Conservation (phyloP, 2,113 vertebrate genomes). For the Glareola pratincola region DNA sequence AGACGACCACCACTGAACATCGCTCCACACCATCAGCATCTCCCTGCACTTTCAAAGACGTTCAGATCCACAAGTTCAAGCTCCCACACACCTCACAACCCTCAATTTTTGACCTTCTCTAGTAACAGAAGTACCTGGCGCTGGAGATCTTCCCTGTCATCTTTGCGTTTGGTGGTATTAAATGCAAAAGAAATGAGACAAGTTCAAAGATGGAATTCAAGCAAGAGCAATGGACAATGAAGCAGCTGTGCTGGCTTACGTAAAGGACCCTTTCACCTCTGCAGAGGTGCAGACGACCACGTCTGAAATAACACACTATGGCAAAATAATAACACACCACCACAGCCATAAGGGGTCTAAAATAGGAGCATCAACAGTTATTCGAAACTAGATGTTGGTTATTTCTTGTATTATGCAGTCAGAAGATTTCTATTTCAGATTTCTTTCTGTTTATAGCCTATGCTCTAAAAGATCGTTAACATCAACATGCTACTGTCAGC, state of each 20-base stretch:
- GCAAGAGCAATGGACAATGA: neutral
- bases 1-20: neutral
- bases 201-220: neutral
- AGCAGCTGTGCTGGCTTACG: neutral
- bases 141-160: neutral
- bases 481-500: slow-evolving; percentile 13
- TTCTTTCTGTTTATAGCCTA: slow-evolving; percentile 11
- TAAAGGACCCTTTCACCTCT: neutral
- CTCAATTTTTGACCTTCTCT: neutral
- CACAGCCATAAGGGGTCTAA: neutral
- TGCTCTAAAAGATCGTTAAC: neutral
- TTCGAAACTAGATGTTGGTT: neutral
- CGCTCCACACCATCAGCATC: neutral
- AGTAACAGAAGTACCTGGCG: neutral
- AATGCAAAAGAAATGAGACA: neutral
- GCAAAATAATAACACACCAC: neutral
- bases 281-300: neutral
- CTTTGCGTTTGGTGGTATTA: neutral
- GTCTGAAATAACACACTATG: neutral
- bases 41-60: neutral
- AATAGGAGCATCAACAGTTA: neutral
- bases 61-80: neutral
- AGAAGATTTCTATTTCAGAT: slow-evolving; percentile 51
- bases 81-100: neutral
- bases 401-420: slow-evolving; percentile 32